Percentiles rank a stretch among this genome's conserved stretches.
Conservation (phyloP, 92 coral and sea anemone species). For the Hydrozoanthus gracilis region DNA sequence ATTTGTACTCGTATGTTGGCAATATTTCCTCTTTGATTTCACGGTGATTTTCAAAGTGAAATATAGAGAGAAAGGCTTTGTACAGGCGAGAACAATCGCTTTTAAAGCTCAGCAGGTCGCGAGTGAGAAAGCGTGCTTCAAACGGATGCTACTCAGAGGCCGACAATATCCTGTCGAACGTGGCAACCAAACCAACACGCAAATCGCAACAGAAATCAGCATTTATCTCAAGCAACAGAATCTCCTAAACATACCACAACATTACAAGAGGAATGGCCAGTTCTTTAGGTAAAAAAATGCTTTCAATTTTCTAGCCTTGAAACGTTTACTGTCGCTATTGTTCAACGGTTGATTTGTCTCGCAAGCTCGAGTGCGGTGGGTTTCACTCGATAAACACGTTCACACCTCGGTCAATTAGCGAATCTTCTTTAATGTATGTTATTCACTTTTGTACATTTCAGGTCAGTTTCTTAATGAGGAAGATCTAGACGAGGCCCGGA, state of each 20-base stretch:
- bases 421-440: slow-evolving; percentile 12
- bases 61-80: slow-evolving; percentile 9
- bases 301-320: slow-evolving; percentile 26
- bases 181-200: slow-evolving; percentile 8
- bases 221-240: slow-evolving; percentile 1
- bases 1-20: not conserved
- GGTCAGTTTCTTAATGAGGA: slow-evolving; percentile 97
- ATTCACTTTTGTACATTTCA: slow-evolving; percentile 45
- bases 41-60: slow-evolving; percentile 20
- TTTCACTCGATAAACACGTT: slow-evolving; percentile 72
- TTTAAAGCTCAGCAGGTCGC: slow-evolving; percentile 21
- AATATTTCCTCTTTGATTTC: not conserved
- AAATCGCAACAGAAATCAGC: not conserved
- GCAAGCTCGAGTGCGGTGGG: slow-evolving; percentile 13
- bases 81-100: slow-evolving; percentile 9
- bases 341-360: not conserved
- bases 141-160: slow-evolving; percentile 13
- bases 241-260: slow-evolving; percentile 33
- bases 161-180: not conserved
- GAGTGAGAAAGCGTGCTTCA: not conserved
- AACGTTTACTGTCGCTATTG: not conserved
- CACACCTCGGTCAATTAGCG: slow-evolving; percentile 52
- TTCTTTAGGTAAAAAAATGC: slow-evolving; percentile 85
- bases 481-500: slow-evolving; percentile 93
- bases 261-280: slow-evolving; percentile 87